Base-by-base conservation (phyloP, 2,113 vertebrate species). In the Dascyllus trimaculatus region DNA sequence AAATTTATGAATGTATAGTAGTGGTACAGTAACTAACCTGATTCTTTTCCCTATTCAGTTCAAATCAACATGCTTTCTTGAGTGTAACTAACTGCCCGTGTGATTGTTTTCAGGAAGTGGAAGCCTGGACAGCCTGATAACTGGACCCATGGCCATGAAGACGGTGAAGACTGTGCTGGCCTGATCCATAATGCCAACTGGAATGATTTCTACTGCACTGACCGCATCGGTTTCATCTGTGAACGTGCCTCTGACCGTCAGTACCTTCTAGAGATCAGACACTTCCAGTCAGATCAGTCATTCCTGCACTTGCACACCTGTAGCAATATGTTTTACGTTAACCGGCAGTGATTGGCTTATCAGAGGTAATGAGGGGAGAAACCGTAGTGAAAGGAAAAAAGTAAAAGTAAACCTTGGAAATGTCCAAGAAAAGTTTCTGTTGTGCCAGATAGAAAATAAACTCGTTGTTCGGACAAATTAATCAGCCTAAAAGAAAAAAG, bases 131-230 rank as follows among this genome's bases (percentile, higher is more conserved):
- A 99, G 84, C 98, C 98, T 77, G 98, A 99, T 92, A 97, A 99
- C 91, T 99, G 98, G 98, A 94, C 85, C 45, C 95, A 96, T 0
- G 96, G 95, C 24, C 96, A 97, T 0, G 95, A 93, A 48, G 91
- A 93, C 3, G 97, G 97, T 45, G 98, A 99, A 89, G 97, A 99
- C 75, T 99, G 98, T 0, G 98, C 97, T 0, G 97, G 97, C 1
- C 82, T 99, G 67, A 95, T 98, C 89, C 94, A 95, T 11, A 91
- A 95, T 48, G 98, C 95, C 62, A 90, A 95, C 76, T 99, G 98
- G 98, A 99, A 99, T 52, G 98, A 99, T 81, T 99, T 98, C 94
- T 96, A 96, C 88, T 99, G 98, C 94, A 95, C 96, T 84, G 97
- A 98, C 24, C 81, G 93, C 84, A 97, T 96, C 71, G 95, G 94